phyloP scores from a whole-genome alignment of 2,888 invertebrate genomes.

The Autographa gamma region DNA sequence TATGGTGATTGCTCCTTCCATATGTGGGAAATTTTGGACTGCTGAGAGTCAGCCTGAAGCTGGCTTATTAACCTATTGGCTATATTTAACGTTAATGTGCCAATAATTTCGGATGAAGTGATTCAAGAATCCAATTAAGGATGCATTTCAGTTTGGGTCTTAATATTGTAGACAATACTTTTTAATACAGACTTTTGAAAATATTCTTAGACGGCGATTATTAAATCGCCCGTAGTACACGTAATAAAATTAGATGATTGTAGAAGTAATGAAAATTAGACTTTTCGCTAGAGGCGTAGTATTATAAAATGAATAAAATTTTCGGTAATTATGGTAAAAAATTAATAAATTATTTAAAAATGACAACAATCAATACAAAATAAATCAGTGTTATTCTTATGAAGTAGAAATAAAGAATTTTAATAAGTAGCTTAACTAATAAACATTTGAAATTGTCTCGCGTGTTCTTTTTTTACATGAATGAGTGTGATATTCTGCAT shows the following conservation, averaged over 20 bases:
- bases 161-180: conserved; percentile 1
- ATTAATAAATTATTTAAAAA: not conserved
- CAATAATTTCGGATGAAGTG: not conserved
- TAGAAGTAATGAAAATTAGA: conserved; percentile 4
- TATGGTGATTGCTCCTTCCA: not conserved
- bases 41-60: not conserved
- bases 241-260: not conserved
- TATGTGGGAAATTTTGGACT: not conserved
- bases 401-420: not conserved
- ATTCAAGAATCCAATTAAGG: too few relatives aligned
- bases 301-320: not conserved
- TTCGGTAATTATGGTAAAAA: not conserved
- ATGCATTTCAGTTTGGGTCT: not conserved
- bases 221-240: not conserved
- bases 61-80: too few relatives aligned
- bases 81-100: not conserved
- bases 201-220: not conserved
- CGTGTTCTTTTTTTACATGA: not conserved
- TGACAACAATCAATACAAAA: not conserved
- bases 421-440: not conserved
- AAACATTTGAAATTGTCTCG: not conserved
- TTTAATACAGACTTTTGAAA: not conserved
- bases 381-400: not conserved
- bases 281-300: not conserved
- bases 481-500: too few relatives aligned